Base-by-base conservation (phyloP, 2,797 vertebrate genomes). In the Acanthopagrus latus region DNA sequence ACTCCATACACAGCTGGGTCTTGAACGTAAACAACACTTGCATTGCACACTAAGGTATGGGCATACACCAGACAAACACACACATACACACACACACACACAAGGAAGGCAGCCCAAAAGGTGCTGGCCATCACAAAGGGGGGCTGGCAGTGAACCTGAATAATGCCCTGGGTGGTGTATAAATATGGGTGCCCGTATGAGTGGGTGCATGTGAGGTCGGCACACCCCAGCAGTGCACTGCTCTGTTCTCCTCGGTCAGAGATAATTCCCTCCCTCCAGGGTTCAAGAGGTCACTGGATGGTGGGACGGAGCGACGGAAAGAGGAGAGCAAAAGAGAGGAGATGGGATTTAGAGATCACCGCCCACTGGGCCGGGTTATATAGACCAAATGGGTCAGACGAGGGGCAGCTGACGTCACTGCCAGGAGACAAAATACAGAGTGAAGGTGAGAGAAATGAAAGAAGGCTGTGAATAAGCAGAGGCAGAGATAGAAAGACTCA, bases 321-420 rank as follows among this genome's bases (percentile, higher is more conserved):
- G 55, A 80, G 54, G 71, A 78, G 81, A 74, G 80, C 83, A 70
- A 89, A 90, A 87, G 63, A 86, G 76, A 85, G 82, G 90, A 88
- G 88, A 92, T 88, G 79, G 89, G 94, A 94, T 94, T 95, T 93
- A 92, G 87, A 94, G 94, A 94, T 94, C 90, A 90, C 71, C 58
- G 44, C 92, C 78, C 89, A 88, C 91, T 93, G 90, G 88, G 94
- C 90, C 88, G 86, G 91, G 93, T 93, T 93, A 92, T 86, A 90
- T 77, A 84, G 93, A 88, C 81, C 92, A 92, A 92, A 94, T 90
- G 89, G 93, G 91, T 94, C 91, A 94, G 89, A 82, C 68, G 38
- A 80, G 83, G 86, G 89, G 76, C 86, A 88, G 68, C 81, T 88
- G 89, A 93, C 76, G 84, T 93, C 91, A 92, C 67, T 25, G 70